Evolutionary conservation across 2,797 vertebrate species (phyloP).

Genomic region (Sebastes diploproa): DNA sequence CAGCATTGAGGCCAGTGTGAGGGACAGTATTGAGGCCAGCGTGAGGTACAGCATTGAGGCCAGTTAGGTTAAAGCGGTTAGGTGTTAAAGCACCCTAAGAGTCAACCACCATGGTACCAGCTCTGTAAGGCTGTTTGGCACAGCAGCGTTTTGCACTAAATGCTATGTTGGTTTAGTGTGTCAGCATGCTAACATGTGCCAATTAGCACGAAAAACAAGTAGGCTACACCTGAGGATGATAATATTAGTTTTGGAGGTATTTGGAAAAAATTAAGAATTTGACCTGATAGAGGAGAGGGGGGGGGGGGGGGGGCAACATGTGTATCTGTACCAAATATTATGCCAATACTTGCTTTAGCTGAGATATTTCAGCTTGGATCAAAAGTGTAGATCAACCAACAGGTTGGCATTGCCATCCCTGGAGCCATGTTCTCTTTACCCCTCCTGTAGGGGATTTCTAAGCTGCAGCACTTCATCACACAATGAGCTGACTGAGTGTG

Average conservation of each 20-base stretch:
- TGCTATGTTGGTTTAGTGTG: not conserved
- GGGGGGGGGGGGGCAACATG: too few relatives aligned
- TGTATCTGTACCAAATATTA: not conserved
- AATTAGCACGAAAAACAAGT: not conserved
- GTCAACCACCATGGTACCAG: not conserved
- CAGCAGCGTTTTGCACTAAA: not conserved
- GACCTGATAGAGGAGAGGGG: not conserved
- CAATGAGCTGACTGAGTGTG: not conserved
- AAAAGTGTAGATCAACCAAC: not conserved
- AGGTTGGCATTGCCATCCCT: not conserved
- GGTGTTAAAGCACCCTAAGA: not conserved
- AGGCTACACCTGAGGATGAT: not conserved
- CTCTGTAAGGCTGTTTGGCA: not conserved
- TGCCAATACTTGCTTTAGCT: not conserved
- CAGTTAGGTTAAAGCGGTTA: too few relatives aligned
- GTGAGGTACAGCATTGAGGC: too few relatives aligned
- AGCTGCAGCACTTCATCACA: not conserved
- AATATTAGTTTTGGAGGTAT: not conserved
- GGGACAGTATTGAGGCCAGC: too few relatives aligned
- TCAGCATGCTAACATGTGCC: not conserved
- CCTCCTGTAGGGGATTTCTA: not conserved
- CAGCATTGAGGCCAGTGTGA: accelerated
- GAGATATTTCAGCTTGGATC: not conserved
- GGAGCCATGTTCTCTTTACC: not conserved
- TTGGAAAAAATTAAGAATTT: not conserved